Conservation (phyloP, 2,888 invertebrate genomes). For the Tetrapedia diversipes region DNA sequence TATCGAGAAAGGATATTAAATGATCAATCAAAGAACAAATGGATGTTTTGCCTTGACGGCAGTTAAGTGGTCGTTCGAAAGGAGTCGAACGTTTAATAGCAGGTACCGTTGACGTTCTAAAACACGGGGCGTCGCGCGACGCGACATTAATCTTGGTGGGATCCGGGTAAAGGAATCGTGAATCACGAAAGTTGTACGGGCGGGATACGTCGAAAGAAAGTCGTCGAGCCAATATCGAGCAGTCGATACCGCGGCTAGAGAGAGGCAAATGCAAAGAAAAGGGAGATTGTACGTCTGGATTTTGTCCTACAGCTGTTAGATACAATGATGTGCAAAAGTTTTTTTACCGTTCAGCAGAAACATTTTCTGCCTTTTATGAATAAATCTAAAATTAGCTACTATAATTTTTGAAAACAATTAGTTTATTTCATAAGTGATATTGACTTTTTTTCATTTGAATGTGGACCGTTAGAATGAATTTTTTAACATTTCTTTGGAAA, state of each 20-base stretch:
- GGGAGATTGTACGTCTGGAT: slow-evolving; percentile 54
- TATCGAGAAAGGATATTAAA: not conserved
- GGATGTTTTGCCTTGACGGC: not conserved
- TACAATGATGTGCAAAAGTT: too few relatives aligned
- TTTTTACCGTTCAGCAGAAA: too few relatives aligned
- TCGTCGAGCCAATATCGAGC: slow-evolving; percentile 49
- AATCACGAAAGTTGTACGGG: slow-evolving; percentile 52
- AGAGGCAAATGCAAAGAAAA: slow-evolving; percentile 19
- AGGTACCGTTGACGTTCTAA: slow-evolving; percentile 12
- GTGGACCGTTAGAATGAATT: too few relatives aligned
- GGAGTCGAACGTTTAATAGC: slow-evolving; percentile 14
- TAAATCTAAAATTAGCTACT: too few relatives aligned
- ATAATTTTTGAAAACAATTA: too few relatives aligned
- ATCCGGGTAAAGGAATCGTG: slow-evolving; percentile 42
- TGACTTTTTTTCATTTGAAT: too few relatives aligned
- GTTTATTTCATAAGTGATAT: too few relatives aligned
- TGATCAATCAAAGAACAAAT: not conserved
- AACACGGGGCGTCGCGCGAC: slow-evolving; percentile 18
- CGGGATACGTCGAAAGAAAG: slow-evolving; percentile 46
- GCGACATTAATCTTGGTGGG: slow-evolving; percentile 43
- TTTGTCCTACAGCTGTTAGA: slow-evolving; percentile 46
- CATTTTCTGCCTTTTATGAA: too few relatives aligned
- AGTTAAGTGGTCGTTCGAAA: slow-evolving; percentile 7
- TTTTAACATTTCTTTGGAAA: too few relatives aligned
- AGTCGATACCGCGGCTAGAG: slow-evolving; percentile 34